Percentiles rank a stretch among this genome's conserved stretches.
Evolutionary conservation across 2,888 invertebrate genomes (phyloP).

Genomic region (Macropis europaea): DNA sequence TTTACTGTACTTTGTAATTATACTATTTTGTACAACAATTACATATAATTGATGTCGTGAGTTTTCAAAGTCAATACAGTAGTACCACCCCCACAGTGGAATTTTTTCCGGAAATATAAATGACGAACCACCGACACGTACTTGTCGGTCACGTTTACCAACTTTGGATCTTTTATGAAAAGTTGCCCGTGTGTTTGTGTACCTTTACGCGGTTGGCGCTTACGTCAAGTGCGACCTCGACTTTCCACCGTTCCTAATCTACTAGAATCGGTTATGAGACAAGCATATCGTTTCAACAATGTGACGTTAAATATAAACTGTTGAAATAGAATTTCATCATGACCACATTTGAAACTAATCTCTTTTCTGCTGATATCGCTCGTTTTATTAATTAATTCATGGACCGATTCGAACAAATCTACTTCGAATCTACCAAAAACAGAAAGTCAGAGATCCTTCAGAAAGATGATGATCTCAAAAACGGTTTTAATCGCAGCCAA

Average conservation of each 20-base stretch:
- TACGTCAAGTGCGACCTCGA: conserved; percentile 67
- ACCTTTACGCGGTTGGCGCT: conserved; percentile 56
- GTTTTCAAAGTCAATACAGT: not conserved
- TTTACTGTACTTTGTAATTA: no score
- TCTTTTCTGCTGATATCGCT: not conserved
- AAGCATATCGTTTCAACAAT: conserved; percentile 45
- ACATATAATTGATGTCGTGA: not conserved
- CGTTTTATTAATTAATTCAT: not conserved
- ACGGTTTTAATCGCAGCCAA: no score
- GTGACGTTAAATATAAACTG: conserved; percentile 4
- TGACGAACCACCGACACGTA: conserved; percentile 12
- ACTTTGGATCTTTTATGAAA: conserved; percentile 50
- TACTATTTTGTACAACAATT: no score
- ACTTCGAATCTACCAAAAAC: no score
- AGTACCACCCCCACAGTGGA: not conserved
- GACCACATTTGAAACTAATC: not conserved
- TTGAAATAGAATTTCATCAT: conserved; percentile 5
- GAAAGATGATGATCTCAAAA: no score
- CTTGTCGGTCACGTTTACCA: conserved; percentile 28
- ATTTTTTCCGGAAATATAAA: not conserved
- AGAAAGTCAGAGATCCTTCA: no score
- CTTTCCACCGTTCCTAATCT: conserved; percentile 61
- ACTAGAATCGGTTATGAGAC: conserved; percentile 56
- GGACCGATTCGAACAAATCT: not conserved
- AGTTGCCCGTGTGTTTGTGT: conserved; percentile 36